These are phyloP conservation scores for Chanos chanos DNA, from an alignment of 2,797 vertebrate species.

Conservation along the genomic window DNA sequence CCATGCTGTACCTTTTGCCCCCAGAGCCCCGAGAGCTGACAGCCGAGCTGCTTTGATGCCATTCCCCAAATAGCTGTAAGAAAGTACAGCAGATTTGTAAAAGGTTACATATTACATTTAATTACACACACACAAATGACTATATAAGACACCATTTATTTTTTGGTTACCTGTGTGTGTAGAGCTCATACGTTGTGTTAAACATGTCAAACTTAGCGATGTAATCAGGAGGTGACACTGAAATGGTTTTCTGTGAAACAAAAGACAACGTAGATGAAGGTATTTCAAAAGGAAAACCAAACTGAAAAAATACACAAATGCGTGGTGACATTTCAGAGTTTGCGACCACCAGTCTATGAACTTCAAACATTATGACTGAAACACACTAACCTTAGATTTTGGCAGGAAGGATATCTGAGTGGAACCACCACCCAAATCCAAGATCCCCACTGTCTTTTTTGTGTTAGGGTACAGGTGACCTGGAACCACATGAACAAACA, in stretches of 20 bases:
- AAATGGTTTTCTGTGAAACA: constrained; percentile 79
- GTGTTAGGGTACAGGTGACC: constrained; percentile 77
- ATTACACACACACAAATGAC: too few relatives aligned
- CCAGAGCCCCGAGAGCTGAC: constrained; percentile 81
- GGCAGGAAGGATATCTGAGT: constrained; percentile 88
- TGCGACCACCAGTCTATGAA: too few relatives aligned
- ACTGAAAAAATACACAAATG: too few relatives aligned
- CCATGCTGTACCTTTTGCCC: constrained; percentile 74
- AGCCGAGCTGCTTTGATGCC: constrained; percentile 92
- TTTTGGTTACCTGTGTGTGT: constrained; percentile 84
- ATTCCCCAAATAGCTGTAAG: constrained; percentile 88
- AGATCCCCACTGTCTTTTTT: constrained; percentile 73
- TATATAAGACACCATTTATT: neutral
- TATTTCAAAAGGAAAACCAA: too few relatives aligned
- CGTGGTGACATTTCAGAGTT: too few relatives aligned
- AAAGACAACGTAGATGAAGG: neutral
- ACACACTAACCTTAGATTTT: constrained; percentile 71
- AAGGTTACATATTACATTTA: too few relatives aligned
- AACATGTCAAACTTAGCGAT: constrained; percentile 85
- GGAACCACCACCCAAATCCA: constrained; percentile 85
- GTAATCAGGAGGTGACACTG: constrained; percentile 76
- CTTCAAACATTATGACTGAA: constrained; percentile 35
- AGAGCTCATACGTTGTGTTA: constrained; percentile 86
- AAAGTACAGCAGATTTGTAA: neutral
- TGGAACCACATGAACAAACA: constrained; percentile 50